Base-by-base conservation (phyloP, 1,140 invertebrate species). In the Nilaparvata lugens region DNA sequence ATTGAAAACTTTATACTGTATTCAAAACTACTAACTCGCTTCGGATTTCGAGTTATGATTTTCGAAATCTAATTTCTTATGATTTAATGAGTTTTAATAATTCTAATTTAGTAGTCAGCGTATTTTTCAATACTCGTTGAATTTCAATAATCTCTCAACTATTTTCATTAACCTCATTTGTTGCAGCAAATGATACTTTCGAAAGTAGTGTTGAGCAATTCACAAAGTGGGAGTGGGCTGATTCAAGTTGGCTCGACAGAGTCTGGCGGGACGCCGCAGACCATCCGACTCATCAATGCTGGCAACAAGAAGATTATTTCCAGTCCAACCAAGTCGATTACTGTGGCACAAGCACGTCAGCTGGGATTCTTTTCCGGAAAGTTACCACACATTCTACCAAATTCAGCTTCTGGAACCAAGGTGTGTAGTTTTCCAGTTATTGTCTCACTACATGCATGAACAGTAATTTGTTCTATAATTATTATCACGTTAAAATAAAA, bases 251-350 rank as follows among this genome's bases (percentile, higher is more conserved):
- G 43, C 14, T 38, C 56, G 16, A 28, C 52, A 59, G 48, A 56
- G 25, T 19, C 40, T 42, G 43, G 55, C 14, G n/a, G 42, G 13
- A 35, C 31, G 2, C 45, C 45, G 74, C 0, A 77, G 75, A 65
- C 75, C 71, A 24, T 38, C 43, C 35, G 62, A 56, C 9, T 55
- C 48, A 54, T 52, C 45, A 48, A 48, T 48, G 45, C 45, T 24
- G 45, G 61, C 14, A 53, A 56, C 23, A 6, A 71, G 68, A 53
- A 67, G 2, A 60, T 73, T 53, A 68, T 75, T 25, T 66, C 72
- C 52, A 78, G 73, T 64, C 79, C 83, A 11, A 79, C 81, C 40
- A 89, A 87, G 77, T 79, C 84, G 13, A 82, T 87, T 48, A 87
- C 83, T 9, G 73, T 87, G 51, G 81, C 81, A 59, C 84, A 86